These are phyloP conservation scores for Melanotaenia trifasciata DNA, from an alignment of 2,797 vertebrate species.

Conservation along the genomic window DNA sequence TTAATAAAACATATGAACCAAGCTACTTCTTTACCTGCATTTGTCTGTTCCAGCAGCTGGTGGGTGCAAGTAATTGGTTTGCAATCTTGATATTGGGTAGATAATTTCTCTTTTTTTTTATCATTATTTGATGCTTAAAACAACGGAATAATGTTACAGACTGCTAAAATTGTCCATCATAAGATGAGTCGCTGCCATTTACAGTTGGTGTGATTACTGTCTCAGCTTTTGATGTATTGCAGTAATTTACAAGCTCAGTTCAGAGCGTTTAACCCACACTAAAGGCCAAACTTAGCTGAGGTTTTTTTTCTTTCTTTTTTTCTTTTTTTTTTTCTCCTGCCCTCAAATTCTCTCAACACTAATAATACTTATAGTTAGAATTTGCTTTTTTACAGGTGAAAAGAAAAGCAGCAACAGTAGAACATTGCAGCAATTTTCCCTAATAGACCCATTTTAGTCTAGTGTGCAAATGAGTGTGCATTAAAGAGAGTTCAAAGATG, in stretches of 20 bases:
- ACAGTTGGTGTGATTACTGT: constrained; percentile 42
- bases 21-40: neutral
- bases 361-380: constrained; percentile 53
- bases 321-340: constrained; percentile 24
- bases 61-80: neutral
- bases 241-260: constrained; percentile 57
- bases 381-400: constrained; percentile 38
- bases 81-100: constrained; percentile 9
- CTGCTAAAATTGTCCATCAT: constrained; percentile 30
- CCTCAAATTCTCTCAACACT: constrained; percentile 55
- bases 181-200: constrained; percentile 34
- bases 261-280: constrained; percentile 57
- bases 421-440: constrained; percentile 68
- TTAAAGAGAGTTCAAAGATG: constrained; percentile 48
- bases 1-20: neutral
- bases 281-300: constrained; percentile 45
- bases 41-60: neutral
- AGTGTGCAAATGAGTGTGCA: constrained; percentile 53
- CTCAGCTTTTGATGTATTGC: constrained; percentile 49
- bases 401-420: constrained; percentile 61
- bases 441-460: constrained; percentile 63
- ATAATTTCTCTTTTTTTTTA: constrained; percentile 5
- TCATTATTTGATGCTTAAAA: constrained; percentile 26
- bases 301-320: neutral
- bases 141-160: constrained; percentile 38